phyloP scores from a whole-genome alignment of 1,140 invertebrate species.

The Elymnias hypermnestra region DNA sequence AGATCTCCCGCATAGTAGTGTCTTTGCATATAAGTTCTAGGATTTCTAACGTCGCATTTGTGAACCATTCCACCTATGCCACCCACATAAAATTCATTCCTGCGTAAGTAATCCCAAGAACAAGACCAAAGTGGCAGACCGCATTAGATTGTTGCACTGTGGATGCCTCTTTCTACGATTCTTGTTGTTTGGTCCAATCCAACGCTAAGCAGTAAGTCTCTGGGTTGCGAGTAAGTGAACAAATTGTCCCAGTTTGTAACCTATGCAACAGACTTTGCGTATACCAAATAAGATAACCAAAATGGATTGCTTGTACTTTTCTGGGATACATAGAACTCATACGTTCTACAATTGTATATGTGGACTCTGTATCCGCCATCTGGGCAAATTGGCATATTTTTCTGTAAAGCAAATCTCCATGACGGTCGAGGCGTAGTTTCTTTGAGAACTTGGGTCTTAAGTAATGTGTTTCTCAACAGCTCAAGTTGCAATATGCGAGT shows the following conservation, averaged over 20 bases:
- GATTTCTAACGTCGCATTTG: conserved; percentile 85
- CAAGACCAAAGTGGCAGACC: conserved; percentile 88
- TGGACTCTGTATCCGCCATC: conserved; percentile 87
- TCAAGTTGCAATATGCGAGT: conserved; percentile 68
- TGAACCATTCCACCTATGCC: conserved; percentile 81
- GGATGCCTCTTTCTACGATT: conserved; percentile 80
- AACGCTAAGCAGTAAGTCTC: conserved; percentile 84
- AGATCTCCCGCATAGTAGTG: conserved; percentile 38
- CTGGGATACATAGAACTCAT: conserved; percentile 83
- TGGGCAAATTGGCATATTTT: conserved; percentile 80
- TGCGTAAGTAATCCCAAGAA: conserved; percentile 83
- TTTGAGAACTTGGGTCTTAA: conserved; percentile 40
- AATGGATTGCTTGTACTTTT: conserved; percentile 83
- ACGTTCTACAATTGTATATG: conserved; percentile 79
- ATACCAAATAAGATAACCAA: conserved; percentile 86
- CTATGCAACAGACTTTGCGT: conserved; percentile 82
- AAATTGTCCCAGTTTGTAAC: conserved; percentile 77
- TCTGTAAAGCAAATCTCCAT: conserved; percentile 78
- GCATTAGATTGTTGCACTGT: conserved; percentile 61
- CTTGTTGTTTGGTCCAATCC: conserved; percentile 87
- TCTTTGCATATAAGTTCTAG: conserved; percentile 43
- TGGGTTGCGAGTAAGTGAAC: conserved; percentile 82
- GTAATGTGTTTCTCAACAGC: conserved; percentile 50
- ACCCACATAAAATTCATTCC: conserved; percentile 84
- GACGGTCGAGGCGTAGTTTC: conserved; percentile 38